Evolutionary conservation across 2,113 vertebrate species (phyloP).

Genomic region (Vimba vimba): DNA sequence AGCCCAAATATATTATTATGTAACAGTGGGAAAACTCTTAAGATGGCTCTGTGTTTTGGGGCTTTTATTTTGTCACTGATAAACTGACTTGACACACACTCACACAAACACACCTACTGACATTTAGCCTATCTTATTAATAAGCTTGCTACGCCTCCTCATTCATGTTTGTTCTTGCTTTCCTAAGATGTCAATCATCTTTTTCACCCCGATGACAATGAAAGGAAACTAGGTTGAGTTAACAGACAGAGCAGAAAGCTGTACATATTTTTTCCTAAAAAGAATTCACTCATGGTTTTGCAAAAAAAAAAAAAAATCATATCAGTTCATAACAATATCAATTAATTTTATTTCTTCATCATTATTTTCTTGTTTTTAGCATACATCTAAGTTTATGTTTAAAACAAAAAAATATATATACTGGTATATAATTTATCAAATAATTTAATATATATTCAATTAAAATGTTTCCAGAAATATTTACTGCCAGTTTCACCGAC

Average conservation of each 20-base stretch:
- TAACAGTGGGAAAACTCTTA: conserved; percentile 58
- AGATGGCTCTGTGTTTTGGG: conserved; percentile 55
- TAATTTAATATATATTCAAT: not conserved
- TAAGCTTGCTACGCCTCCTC: conserved; percentile 40
- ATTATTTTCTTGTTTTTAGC: not conserved
- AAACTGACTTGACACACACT: conserved; percentile 59
- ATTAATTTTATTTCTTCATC: not conserved
- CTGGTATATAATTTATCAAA: too few relatives aligned
- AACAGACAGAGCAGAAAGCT: conserved; percentile 63
- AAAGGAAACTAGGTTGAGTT: conserved; percentile 58
- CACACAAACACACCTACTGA: conserved; percentile 54
- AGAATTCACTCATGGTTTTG: not conserved
- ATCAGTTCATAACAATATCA: not conserved
- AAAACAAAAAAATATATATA: not conserved
- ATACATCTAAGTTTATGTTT: not conserved
- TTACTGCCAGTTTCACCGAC: too few relatives aligned
- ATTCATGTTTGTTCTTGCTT: conserved; percentile 60
- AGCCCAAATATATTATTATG: conserved; percentile 65
- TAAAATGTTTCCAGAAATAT: not conserved
- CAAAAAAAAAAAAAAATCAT: not conserved
- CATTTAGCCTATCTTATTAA: conserved; percentile 62
- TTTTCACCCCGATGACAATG: conserved; percentile 46
- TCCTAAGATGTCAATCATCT: conserved; percentile 64
- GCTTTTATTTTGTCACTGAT: conserved; percentile 45
- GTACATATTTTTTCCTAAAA: not conserved